phyloP scores from a whole-genome alignment of 1,140 invertebrate genomes.

The Ips typographus region DNA sequence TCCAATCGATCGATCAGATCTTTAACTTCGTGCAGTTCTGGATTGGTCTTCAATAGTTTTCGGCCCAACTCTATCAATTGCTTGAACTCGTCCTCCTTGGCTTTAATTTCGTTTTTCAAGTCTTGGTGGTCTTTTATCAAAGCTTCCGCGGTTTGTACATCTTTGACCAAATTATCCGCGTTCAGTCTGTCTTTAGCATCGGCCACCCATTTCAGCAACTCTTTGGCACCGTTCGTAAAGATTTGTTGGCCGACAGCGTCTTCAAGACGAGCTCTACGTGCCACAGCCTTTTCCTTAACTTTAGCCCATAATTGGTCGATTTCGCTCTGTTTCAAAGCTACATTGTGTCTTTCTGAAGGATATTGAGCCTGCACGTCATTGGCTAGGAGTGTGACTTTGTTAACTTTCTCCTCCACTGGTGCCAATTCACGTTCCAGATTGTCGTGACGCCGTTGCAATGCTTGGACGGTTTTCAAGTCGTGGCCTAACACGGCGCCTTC shows the following conservation, averaged over 20 bases:
- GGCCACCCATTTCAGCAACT: slow-evolving; percentile 75
- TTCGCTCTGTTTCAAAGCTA: slow-evolving; percentile 81
- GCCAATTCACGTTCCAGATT: slow-evolving; percentile 87
- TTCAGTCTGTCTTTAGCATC: slow-evolving; percentile 80
- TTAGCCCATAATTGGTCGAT: slow-evolving; percentile 86
- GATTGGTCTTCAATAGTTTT: slow-evolving; percentile 71
- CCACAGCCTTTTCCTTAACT: slow-evolving; percentile 80
- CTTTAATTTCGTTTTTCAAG: slow-evolving; percentile 86
- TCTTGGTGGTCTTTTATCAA: slow-evolving; percentile 91
- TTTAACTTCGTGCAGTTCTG: slow-evolving; percentile 66
- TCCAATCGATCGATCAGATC: slow-evolving; percentile 73
- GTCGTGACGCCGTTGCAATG: slow-evolving; percentile 84
- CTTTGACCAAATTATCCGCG: slow-evolving; percentile 78
- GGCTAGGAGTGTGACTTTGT: slow-evolving; percentile 76
- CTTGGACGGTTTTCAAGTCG: slow-evolving; percentile 89
- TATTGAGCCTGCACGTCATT: slow-evolving; percentile 88
- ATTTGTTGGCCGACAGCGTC: slow-evolving; percentile 93
- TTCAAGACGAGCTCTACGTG: slow-evolving; percentile 78
- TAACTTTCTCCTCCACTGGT: slow-evolving; percentile 87
- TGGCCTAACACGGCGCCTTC: slow-evolving; percentile 77
- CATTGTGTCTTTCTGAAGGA: slow-evolving; percentile 84
- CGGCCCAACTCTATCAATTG: slow-evolving; percentile 77
- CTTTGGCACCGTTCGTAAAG: slow-evolving; percentile 85
- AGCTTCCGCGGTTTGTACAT: slow-evolving; percentile 88
- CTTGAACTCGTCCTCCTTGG: slow-evolving; percentile 84